phyloP scores from a whole-genome alignment of 1,140 invertebrate species.

The Phymorhynchus buccinoides region DNA sequence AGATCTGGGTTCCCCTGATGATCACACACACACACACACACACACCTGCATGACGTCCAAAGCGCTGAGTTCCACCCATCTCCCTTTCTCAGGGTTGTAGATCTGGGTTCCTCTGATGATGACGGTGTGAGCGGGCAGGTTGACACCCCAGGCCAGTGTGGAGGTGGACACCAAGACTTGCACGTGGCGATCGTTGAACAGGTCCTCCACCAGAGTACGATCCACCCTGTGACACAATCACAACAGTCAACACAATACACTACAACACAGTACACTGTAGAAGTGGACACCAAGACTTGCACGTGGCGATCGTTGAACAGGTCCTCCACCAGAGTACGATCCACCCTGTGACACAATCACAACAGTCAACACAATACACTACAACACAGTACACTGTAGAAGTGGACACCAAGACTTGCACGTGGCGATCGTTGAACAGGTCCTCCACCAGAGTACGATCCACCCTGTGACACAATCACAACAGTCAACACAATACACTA shows the following conservation, averaged over 20 bases:
- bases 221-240: too few relatives aligned
- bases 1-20: slow-evolving; percentile 99
- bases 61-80: slow-evolving; percentile 97
- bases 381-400: slow-evolving; percentile 99
- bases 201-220: slow-evolving; percentile 97
- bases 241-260: too few relatives aligned
- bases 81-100: slow-evolving; percentile 98
- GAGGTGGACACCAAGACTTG: slow-evolving; percentile 98
- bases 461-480: too few relatives aligned
- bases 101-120: slow-evolving; percentile 99
- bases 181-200: slow-evolving; percentile 98
- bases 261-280: too few relatives aligned
- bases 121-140: slow-evolving; percentile 98
- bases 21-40: slow-evolving; percentile 76
- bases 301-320: slow-evolving; percentile 98
- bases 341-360: too few relatives aligned
- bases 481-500: too few relatives aligned
- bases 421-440: slow-evolving; percentile 97
- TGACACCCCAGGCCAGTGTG: slow-evolving; percentile 99
- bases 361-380: too few relatives aligned
- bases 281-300: slow-evolving; percentile 96
- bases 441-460: slow-evolving; percentile 99
- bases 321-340: slow-evolving; percentile 98
- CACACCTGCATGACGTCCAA: slow-evolving; percentile 91
- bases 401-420: slow-evolving; percentile 97